Percentiles rank a stretch among this genome's conserved stretches.
Conservation (phyloP, 2,797 vertebrate species). For the Sitta carolinensis region DNA sequence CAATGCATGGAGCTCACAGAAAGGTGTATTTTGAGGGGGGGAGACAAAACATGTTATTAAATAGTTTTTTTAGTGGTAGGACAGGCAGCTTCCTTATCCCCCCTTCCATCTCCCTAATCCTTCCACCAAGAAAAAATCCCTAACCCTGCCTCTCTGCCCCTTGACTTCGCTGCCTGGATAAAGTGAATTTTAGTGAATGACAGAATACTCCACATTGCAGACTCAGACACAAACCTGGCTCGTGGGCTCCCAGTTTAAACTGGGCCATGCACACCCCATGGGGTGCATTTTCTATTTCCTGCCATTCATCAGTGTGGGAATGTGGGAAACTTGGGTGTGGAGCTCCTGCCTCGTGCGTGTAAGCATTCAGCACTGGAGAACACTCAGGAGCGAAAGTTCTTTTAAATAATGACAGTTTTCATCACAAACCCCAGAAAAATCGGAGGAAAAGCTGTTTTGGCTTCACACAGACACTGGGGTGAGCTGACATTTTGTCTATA, state of each 20-base stretch:
- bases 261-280: background rate
- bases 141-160: background rate
- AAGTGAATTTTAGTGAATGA: background rate
- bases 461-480: background rate
- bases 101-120: background rate
- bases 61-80: background rate
- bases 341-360: background rate
- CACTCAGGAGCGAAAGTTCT: background rate
- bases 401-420: background rate
- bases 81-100: background rate
- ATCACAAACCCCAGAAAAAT: background rate
- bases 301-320: background rate
- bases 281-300: background rate
- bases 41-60: background rate
- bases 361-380: background rate
- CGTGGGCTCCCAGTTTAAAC: background rate
- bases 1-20: background rate
- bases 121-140: background rate
- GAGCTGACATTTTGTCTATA: background rate
- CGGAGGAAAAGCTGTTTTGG: rapidly evolving
- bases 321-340: background rate
- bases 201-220: background rate
- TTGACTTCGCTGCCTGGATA: background rate
- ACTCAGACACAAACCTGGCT: background rate
- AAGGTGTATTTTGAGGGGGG: background rate